These are phyloP conservation scores for Stictocephala bisonia DNA, from an alignment of 2,888 invertebrate species.

Conservation along the genomic window DNA sequence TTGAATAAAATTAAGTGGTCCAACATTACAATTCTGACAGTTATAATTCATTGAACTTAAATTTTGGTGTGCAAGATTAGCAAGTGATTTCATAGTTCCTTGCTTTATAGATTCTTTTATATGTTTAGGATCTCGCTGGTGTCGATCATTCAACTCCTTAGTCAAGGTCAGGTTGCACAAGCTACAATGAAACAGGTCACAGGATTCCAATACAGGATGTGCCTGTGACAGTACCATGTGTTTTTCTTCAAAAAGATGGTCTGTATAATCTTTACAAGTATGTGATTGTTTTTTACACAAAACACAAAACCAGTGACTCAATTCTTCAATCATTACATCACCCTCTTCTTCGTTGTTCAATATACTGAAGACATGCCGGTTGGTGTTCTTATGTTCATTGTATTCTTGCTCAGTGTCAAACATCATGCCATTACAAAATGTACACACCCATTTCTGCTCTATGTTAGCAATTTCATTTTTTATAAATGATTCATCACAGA, in stretches of 20 bases:
- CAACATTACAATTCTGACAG: too few relatives aligned
- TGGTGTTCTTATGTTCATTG: background rate
- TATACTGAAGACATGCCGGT: slow-evolving; percentile 3
- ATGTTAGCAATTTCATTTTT: background rate
- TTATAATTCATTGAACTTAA: background rate
- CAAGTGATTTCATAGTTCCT: background rate
- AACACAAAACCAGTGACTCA: background rate
- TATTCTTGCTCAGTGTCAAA: slow-evolving; percentile 4
- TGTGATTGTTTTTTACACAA: background rate
- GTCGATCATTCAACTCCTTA: background rate
- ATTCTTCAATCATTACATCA: background rate
- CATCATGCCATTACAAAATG: background rate
- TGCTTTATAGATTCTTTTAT: background rate
- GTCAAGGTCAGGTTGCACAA: background rate
- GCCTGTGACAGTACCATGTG: slow-evolving; percentile 2
- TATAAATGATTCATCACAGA: too few relatives aligned
- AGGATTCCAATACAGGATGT: background rate
- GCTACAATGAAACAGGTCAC: background rate
- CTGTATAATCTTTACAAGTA: background rate
- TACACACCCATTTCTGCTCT: background rate
- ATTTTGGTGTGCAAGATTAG: background rate
- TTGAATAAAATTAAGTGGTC: too few relatives aligned
- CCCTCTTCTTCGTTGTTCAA: slow-evolving; percentile 11
- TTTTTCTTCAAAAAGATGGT: background rate
- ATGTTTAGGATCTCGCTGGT: background rate